Evolutionary conservation across 2,797 vertebrate genomes (phyloP).

Genomic region (Yasuhikotakia modesta): DNA sequence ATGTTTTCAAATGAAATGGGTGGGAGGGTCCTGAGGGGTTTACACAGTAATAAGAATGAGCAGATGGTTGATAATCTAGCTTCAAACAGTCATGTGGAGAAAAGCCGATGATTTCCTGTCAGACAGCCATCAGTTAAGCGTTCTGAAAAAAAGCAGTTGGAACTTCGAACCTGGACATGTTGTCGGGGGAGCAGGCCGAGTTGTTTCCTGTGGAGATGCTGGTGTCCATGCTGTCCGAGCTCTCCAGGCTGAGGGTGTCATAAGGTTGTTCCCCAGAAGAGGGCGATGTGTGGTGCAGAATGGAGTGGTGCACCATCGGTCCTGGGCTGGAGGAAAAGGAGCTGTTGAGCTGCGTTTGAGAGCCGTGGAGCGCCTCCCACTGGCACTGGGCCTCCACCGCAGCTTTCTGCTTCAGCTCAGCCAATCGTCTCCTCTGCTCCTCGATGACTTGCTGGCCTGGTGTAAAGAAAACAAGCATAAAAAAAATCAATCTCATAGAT

Average conservation of each 20-base stretch:
- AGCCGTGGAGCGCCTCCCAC: constrained; percentile 90
- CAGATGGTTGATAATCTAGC: constrained; percentile 54
- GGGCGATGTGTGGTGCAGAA: constrained; percentile 87
- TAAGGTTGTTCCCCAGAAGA: constrained; percentile 80
- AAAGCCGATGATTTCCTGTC: constrained; percentile 12
- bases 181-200: constrained; percentile 93
- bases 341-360: constrained; percentile 69
- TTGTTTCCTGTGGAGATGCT: constrained; percentile 90
- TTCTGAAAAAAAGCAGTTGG: constrained; percentile 4
- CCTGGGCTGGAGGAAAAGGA: constrained; percentile 46
- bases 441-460: constrained; percentile 95
- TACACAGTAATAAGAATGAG: constrained; percentile 34
- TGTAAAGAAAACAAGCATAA: too few species aligned
- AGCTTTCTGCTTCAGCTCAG: constrained; percentile 91
- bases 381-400: constrained; percentile 91
- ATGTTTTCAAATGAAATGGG: constrained; percentile 33
- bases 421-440: constrained; percentile 89
- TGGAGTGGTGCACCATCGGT: constrained; percentile 86
- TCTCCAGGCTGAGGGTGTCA: constrained; percentile 94
- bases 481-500: too few species aligned
- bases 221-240: constrained; percentile 97
- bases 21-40: constrained; percentile 21
- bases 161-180: constrained; percentile 83
- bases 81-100: constrained; percentile 19
- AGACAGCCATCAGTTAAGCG: constrained; percentile 17